Percentiles rank a stretch among this genome's conserved stretches.
Conservation (phyloP, 2,113 vertebrate genomes). For the Xiphorhynchus elegans region DNA sequence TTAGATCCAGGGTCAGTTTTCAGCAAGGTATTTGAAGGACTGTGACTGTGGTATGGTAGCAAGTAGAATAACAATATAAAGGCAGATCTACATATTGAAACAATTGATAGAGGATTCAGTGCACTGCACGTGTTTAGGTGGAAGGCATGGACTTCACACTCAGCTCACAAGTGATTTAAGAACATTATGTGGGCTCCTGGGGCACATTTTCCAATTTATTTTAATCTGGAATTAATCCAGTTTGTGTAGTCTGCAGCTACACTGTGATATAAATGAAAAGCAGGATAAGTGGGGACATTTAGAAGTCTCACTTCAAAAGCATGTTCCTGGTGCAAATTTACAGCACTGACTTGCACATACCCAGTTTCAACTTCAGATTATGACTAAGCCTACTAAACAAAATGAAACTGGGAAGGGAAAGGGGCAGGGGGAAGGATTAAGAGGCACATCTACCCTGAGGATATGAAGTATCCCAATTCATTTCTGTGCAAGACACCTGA, state of each 20-base stretch:
- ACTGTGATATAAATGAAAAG: not conserved
- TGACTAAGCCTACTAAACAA: not conserved
- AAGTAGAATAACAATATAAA: not conserved
- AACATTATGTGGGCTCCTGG: not conserved
- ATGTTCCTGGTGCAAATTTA: not conserved
- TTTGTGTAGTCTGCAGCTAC: not conserved
- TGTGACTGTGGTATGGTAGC: not conserved
- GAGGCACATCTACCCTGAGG: not conserved
- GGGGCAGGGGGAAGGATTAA: accelerated
- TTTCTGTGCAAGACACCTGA: not conserved
- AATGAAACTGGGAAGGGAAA: not conserved
- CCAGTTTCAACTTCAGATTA: not conserved
- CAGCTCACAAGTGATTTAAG: not conserved
- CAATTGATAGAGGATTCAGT: accelerated
- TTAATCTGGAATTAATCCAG: not conserved
- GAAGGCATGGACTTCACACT: accelerated
- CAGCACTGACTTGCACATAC: not conserved
- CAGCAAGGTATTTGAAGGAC: not conserved
- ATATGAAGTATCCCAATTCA: not conserved
- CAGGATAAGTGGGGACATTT: not conserved
- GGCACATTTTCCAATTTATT: not conserved
- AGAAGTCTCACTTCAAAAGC: not conserved
- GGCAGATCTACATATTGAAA: not conserved
- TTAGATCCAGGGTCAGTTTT: not conserved
- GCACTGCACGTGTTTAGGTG: accelerated